These are phyloP conservation scores for Ochropacha duplaris DNA, from an alignment of 2,888 invertebrate species.

Conservation along the genomic window DNA sequence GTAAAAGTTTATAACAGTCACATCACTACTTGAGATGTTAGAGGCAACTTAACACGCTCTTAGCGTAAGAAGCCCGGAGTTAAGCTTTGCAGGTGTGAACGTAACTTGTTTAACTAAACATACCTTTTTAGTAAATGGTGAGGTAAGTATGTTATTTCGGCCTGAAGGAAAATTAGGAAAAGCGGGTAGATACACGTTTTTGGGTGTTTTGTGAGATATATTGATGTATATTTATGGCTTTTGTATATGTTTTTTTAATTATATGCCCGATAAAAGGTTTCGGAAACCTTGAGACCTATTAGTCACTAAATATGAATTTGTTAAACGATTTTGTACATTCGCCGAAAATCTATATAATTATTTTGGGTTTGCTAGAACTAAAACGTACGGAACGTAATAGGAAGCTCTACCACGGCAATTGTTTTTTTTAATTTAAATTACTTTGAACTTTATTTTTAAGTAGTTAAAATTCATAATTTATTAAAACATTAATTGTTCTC, in stretches of 20 bases:
- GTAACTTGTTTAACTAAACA: no score
- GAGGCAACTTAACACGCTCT: background rate
- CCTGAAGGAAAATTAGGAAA: background rate
- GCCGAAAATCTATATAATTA: no score
- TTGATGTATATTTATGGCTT: no score
- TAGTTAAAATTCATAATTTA: background rate
- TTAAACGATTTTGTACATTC: no score
- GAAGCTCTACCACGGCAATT: no score
- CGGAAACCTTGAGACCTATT: background rate
- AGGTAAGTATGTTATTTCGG: constrained; percentile 3
- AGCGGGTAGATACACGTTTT: background rate
- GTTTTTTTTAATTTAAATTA: no score
- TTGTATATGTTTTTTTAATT: background rate
- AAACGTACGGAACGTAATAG: no score
- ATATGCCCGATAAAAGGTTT: background rate
- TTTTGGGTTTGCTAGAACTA: no score
- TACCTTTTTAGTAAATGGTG: constrained; percentile 1
- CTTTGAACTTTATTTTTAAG: no score
- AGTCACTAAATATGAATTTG: no score
- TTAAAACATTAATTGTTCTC: background rate
- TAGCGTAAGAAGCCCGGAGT: background rate
- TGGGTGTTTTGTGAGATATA: no score
- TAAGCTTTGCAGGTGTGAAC: background rate
- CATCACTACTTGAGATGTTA: background rate
- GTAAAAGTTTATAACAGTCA: background rate